Evolutionary conservation across 2,888 invertebrate species (phyloP).

Genomic region (Polyommatus iphigenia): DNA sequence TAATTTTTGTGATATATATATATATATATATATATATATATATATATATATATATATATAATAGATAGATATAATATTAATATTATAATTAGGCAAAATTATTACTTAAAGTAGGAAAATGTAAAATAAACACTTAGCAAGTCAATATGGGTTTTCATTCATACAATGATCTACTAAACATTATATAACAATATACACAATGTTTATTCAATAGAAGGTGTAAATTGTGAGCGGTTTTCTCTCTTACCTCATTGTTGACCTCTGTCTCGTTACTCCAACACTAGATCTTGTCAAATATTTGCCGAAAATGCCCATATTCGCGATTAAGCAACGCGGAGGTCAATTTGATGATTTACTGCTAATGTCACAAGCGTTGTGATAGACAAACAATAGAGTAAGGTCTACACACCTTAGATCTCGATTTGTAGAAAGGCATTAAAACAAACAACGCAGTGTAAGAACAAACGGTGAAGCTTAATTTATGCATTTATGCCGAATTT

Average conservation of each 20-base stretch:
- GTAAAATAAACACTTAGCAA: conserved; percentile 4
- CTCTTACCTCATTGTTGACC: conserved; percentile 51
- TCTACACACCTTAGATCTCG: not conserved
- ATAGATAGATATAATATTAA: no score
- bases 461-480: not conserved
- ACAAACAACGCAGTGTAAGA: not conserved
- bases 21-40: no score
- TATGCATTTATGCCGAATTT: not conserved
- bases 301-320: conserved; percentile 24
- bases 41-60: no score
- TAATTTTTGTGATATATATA: no score
- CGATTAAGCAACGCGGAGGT: conserved; percentile 25
- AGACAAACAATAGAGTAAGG: not conserved
- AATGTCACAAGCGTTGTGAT: conserved; percentile 22
- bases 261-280: conserved; percentile 38
- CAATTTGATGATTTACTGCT: conserved; percentile 16
- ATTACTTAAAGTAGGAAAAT: conserved; percentile 6
- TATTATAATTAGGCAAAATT: no score
- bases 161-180: conserved; percentile 30
- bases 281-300: conserved; percentile 31
- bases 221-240: conserved; percentile 51
- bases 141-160: conserved; percentile 1
- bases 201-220: conserved; percentile 46
- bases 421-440: conserved; percentile 18
- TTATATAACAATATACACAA: conserved; percentile 35